Evolutionary conservation across 2,113 vertebrate species (phyloP), one percentile per base, ranked within the genome.

Genomic region (Diphyllodes magnificus): DNA sequence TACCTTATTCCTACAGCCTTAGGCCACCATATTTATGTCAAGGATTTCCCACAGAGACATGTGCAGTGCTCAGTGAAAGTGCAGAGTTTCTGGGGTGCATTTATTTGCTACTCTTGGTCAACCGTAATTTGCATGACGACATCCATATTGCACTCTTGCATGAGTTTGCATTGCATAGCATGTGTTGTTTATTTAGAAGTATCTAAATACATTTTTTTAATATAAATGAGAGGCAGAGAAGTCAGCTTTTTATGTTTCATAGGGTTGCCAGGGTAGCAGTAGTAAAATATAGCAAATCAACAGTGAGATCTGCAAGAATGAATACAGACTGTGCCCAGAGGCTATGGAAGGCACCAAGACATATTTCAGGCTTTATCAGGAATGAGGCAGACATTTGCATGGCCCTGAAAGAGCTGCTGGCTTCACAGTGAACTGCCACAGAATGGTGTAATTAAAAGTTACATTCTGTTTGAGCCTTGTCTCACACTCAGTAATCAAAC

Each of bases 371-470:
- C 70, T 95, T 95, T 95, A 93, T 95, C 82, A 76, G 89, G 79
- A 96, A 60, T 30, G 88, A 96, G 73, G 56, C 76, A 94, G 88
- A 96, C 92, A 94, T 93, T 97, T 93, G 86, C 88, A 84, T 2
- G 3, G 44, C 83, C 69, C 83, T 91, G 78, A 88, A 96, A 82
- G 39, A 91, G 66, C 85, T 92, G 72, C 86, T 96, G 79, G 54
- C 69, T 96, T 96, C 49, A 8, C 84, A 93, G 64, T 89, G 89
- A 96, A 83, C 57, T 87, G 53, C 90, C 94, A 75, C 90, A 90
- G 95, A 97, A 75, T 27, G 31, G 63, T 92, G 50, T 96, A 93
- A 95, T 95, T 96, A 97, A 95, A 97, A 96, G 94, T 93, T 96
- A 81, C 77, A 68, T 95, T 96, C 76, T 69, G 44, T 77, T 86